Conservation (phyloP, 2,888 invertebrate species). For the Hemaris fuciformis region DNA sequence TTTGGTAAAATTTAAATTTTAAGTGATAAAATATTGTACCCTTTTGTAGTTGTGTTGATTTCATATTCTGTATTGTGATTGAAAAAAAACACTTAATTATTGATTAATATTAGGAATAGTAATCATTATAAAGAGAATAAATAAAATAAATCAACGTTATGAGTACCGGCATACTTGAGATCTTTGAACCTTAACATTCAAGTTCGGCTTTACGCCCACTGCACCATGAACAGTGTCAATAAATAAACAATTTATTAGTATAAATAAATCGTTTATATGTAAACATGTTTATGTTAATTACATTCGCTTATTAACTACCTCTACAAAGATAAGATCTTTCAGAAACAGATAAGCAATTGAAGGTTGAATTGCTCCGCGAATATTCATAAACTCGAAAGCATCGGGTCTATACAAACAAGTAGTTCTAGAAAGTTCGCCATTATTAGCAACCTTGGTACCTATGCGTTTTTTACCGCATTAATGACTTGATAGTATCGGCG, state of each 20-base stretch:
- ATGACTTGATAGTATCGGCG: not conserved
- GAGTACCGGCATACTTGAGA: no score
- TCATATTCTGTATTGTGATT: no score
- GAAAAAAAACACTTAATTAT: no score
- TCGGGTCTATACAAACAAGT: not conserved
- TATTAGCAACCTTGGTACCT: not conserved
- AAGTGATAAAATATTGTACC: no score
- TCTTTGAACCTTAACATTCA: no score
- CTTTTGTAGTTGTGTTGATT: no score
- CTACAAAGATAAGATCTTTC: not conserved
- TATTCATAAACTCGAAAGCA: not conserved
- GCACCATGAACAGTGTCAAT: not conserved
- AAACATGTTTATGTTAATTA: not conserved
- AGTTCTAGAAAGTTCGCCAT: not conserved
- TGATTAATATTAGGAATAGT: no score
- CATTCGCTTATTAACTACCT: not conserved
- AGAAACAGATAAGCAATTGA: slow-evolving; percentile 9
- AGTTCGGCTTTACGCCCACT: no score
- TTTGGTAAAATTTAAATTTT: no score
- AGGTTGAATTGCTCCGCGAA: not conserved
- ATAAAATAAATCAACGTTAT: no score
- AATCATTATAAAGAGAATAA: no score
- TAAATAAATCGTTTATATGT: not conserved
- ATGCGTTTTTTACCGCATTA: not conserved
- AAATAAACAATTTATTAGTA: not conserved